Evolutionary conservation across 2,797 vertebrate species (phyloP), one percentile per base, ranked within the genome.

Genomic region (Kryptopterus vitreolus): DNA sequence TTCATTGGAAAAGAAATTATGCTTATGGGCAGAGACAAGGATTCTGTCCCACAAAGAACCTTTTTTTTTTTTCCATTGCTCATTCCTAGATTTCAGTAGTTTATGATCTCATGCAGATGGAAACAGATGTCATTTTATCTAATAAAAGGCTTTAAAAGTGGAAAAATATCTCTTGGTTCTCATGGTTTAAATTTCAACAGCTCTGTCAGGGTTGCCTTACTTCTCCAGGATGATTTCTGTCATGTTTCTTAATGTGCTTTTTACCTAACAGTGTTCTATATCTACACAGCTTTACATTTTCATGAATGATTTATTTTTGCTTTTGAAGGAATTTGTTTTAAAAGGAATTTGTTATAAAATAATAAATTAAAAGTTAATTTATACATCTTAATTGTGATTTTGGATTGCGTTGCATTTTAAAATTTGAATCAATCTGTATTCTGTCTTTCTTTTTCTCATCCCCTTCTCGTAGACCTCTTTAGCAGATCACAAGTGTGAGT

Each of bases 401-500:
- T 53, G 69, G 10, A 71, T 53, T 33, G 12, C 8, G 11, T 50
- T 50, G 13, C 38, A 8, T 68, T 68, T 70, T 29, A 9, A 3
- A 24, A n/a, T 65, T 22, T 18, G 20, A 9, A 8, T 53, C 18
- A 20, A n/a, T 20, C 11, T n/a, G 38, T n/a, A 0, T 70, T 29
- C 15, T 62, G 5, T 43, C 4, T 20, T 13, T 50, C 65, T 70
- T 72, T 62, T 70, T 58, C 3, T 69, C 18, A 31, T 29, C 71
- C 26, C 70, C 35, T 22, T 9, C 61, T 24, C n/a, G 13, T 53
- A 83, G 81, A 52, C 70, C 53, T 80, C 80, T 70, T 77, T 84
- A 87, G 85, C 89, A 57, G 88, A 88, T 74, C 82, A 86, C 62
- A 77, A 81, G 77, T 87, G 82, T 77, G 90, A 92, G 33, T 35